phyloP scores from a whole-genome alignment of 92 coral and sea anemone genomes.

The Epizoanthus ramosus region DNA sequence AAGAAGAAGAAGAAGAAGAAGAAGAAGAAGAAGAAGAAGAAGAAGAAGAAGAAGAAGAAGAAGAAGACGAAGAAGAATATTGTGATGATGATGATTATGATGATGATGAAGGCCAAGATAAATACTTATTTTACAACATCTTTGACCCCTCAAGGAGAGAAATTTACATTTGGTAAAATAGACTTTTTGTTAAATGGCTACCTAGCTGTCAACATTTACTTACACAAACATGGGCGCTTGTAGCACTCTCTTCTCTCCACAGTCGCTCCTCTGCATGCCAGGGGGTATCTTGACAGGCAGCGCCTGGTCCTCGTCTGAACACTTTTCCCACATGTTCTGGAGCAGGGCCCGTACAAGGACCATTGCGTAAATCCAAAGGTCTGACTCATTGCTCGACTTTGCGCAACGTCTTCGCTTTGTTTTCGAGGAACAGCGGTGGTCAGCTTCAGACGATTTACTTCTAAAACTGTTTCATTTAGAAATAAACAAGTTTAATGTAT shows the following conservation, averaged over 20 bases:
- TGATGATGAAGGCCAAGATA: too few relatives aligned
- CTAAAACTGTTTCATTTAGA: not conserved
- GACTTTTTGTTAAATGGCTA: not conserved
- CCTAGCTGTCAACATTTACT: slow-evolving; percentile 16
- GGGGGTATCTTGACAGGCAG: slow-evolving; percentile 67
- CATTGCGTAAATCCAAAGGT: slow-evolving; percentile 69
- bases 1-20: too few relatives aligned
- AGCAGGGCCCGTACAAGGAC: slow-evolving; percentile 84
- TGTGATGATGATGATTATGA: too few relatives aligned
- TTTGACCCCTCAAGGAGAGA: too few relatives aligned
- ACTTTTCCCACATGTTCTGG: slow-evolving; percentile 88
- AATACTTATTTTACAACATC: too few relatives aligned
- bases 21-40: too few relatives aligned
- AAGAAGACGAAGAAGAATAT: too few relatives aligned
- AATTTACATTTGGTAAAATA: not conserved
- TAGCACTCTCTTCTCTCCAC: slow-evolving; percentile 85
- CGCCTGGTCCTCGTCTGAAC: slow-evolving; percentile 76
- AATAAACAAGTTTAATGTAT: not conserved
- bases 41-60: too few relatives aligned
- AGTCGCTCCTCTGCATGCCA: slow-evolving; percentile 72
- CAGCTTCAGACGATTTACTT: not conserved
- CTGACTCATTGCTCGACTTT: not conserved
- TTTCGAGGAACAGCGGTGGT: slow-evolving; percentile 12
- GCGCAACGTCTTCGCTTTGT: slow-evolving; percentile 10
- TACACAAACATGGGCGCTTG: slow-evolving; percentile 81